Base-by-base conservation (phyloP, 1,140 invertebrate species). In the Eriosoma lanigerum region DNA sequence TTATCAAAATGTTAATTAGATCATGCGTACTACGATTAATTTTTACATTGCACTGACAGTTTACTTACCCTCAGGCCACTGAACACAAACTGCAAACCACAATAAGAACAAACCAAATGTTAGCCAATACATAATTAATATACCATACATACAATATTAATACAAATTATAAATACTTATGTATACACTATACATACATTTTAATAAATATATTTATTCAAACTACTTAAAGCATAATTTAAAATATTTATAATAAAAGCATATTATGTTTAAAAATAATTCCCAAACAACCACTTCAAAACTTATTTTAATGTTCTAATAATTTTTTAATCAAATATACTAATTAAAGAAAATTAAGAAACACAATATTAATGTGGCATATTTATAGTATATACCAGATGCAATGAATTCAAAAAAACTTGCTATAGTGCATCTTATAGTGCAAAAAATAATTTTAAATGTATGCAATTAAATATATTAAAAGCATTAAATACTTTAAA, bases 31-130 rank as follows among this genome's bases (percentile, higher is more conserved):
- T 76, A 76, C 15, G 3, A 58, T 44, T 60, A 38, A 38, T 32
- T 44, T 58, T 76, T 58, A 76, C 32, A 58, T 56, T 58, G 52
- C 73, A 60, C 29, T 76, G 54, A 58, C 19, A 70, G 24, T 70
- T 76, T 81, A 82, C 83, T 81, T 90, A 92, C 92, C 92, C 90
- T 93, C 92, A 84, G 93, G 92, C 93, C 93, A 94, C 87, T 93
- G 93, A 85, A 94, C 92, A 88, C 92, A 93, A 85, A 94, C 93
- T 92, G 92, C 85, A 91, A 76, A 91, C 89, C 91, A 86, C 70
- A 87, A 87, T 83, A 84, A 83, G 82, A 85, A 83, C 70, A 85
- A 81, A 76, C 73, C 73, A 76, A 76, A 76, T 17, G 73, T 76
- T 76, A 76, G 54, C 73, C 52, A 76, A 76, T 76, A 76, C 73